Conservation (phyloP, 2,888 invertebrate species). For the Molorchus minor region DNA sequence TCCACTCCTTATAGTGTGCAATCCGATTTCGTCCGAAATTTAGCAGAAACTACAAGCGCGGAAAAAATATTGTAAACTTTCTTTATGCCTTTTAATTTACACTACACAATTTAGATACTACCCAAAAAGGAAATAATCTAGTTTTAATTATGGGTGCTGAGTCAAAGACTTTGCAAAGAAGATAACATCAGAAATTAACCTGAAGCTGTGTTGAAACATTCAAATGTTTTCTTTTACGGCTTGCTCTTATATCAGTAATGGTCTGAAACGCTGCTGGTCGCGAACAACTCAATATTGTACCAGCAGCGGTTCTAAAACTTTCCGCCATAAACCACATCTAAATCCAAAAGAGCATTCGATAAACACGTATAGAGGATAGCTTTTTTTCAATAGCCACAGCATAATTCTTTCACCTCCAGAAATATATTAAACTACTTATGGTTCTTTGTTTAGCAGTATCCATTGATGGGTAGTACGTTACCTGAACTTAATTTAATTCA, state of each 20-base stretch:
- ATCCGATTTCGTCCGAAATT: too few relatives aligned
- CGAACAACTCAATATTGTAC: conserved; percentile 37
- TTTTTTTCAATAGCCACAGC: neutral
- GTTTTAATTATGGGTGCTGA: too few relatives aligned
- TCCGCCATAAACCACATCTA: neutral
- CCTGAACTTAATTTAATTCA: neutral
- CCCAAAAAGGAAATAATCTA: too few relatives aligned
- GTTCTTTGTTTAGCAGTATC: neutral
- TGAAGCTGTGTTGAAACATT: conserved; percentile 31
- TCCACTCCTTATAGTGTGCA: too few relatives aligned
- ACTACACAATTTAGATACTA: too few relatives aligned
- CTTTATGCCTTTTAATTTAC: too few relatives aligned
- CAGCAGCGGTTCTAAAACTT: conserved; percentile 22
- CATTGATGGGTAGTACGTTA: neutral
- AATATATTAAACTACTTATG: neutral
- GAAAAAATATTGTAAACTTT: too few relatives aligned
- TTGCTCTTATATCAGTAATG: conserved; percentile 40
- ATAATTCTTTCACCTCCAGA: neutral
- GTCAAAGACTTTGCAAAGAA: too few relatives aligned
- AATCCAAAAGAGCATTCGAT: neutral
- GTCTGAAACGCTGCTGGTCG: conserved; percentile 35
- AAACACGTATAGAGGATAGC: neutral
- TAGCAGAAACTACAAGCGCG: too few relatives aligned
- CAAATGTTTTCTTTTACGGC: conserved; percentile 34
- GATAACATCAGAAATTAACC: conserved; percentile 7